These are phyloP conservation scores for Coenobita brevimanus DNA, from an alignment of 1,140 invertebrate species.

Conservation along the genomic window DNA sequence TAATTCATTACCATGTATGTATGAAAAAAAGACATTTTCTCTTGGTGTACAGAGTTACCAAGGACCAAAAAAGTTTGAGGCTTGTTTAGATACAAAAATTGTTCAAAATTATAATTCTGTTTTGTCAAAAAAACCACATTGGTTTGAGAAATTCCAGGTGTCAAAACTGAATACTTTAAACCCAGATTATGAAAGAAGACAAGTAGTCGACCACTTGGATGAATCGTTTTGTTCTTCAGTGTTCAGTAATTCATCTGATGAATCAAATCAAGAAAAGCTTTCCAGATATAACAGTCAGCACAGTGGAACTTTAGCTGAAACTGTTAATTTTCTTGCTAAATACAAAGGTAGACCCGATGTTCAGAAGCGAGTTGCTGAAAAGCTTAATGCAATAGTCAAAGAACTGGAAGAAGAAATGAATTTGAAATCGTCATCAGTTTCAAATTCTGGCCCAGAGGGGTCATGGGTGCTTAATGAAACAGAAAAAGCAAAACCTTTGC, in stretches of 20 bases:
- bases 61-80: neutral
- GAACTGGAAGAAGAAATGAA: slow-evolving; percentile 56
- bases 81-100: neutral
- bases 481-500: too few relatives aligned
- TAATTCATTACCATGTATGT: neutral
- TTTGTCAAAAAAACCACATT: slow-evolving; percentile 36
- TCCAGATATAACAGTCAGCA: neutral
- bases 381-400: slow-evolving; percentile 33
- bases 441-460: neutral
- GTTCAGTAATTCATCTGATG: slow-evolving; percentile 15
- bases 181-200: neutral
- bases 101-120: neutral
- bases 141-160: slow-evolving; percentile 55
- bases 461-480: neutral
- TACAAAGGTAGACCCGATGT: slow-evolving; percentile 44
- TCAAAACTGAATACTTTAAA: neutral
- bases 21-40: neutral
- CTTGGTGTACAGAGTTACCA: neutral
- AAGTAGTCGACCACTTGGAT: neutral
- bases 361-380: slow-evolving; percentile 55
- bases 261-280: neutral
- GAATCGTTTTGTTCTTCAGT: slow-evolving; percentile 24
- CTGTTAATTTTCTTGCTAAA: slow-evolving; percentile 7
- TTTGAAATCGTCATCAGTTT: neutral
- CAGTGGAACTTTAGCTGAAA: neutral